Percentiles rank a stretch among this genome's conserved stretches.
Conservation (phyloP, 2,113 vertebrate species). For the Pycnonotus jocosus region DNA sequence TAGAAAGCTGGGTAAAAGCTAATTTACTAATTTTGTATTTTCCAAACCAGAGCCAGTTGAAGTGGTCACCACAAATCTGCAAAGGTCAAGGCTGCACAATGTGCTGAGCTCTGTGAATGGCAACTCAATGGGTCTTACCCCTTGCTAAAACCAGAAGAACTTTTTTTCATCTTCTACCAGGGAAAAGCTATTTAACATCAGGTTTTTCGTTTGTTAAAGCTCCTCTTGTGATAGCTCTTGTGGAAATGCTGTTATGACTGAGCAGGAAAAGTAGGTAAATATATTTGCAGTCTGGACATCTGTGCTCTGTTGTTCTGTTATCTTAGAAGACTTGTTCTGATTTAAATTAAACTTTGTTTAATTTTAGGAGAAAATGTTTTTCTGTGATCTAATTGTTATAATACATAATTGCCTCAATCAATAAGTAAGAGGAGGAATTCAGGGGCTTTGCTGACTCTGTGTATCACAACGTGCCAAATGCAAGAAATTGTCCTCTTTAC, state of each 20-base stretch:
- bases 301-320: neutral
- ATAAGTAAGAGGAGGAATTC: neutral
- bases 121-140: neutral
- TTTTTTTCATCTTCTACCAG: neutral
- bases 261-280: neutral
- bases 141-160: neutral
- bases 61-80: neutral
- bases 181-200: neutral
- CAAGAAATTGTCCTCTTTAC: neutral
- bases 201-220: neutral
- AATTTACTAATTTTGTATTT: neutral
- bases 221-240: neutral
- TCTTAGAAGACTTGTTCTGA: neutral
- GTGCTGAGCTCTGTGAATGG: neutral
- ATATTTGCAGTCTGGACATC: neutral
- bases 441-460: neutral
- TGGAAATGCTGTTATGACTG: neutral
- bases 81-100: neutral
- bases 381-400: neutral
- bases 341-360: neutral
- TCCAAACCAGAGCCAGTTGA: neutral
- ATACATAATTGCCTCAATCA: neutral
- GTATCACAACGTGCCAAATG: neutral
- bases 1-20: neutral
- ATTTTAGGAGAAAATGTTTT: neutral